These are phyloP conservation scores for Lasiurus cinereus DNA, from an alignment of 2,113 vertebrate species.

Conservation along the genomic window DNA sequence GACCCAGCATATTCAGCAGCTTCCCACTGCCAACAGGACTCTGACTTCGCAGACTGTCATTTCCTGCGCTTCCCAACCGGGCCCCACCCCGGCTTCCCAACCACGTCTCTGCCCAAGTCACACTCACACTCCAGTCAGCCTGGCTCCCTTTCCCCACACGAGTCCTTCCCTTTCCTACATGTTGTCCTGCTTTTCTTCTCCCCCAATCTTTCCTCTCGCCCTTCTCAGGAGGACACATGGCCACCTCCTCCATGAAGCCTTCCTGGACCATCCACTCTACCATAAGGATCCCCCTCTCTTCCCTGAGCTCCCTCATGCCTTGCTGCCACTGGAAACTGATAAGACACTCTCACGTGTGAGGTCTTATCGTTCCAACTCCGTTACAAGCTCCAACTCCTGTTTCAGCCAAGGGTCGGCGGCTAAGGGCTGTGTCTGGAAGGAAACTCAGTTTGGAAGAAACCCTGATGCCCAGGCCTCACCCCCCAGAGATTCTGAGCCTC, in stretches of 20 bases:
- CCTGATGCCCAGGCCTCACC: background rate
- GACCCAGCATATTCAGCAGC: background rate
- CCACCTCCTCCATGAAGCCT: conserved; percentile 43
- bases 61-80: background rate
- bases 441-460: background rate
- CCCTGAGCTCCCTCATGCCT: background rate
- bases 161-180: background rate
- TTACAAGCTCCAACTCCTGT: background rate
- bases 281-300: background rate
- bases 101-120: background rate
- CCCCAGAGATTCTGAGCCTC: background rate
- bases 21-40: background rate
- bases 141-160: background rate
- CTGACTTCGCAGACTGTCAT: conserved; percentile 3
- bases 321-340: background rate
- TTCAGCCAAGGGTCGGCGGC: background rate
- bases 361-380: background rate
- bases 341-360: background rate
- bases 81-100: background rate
- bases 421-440: background rate
- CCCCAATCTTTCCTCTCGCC: background rate
- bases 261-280: background rate
- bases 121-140: background rate
- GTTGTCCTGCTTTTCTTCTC: background rate
- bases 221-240: background rate